Evolutionary conservation across 2,113 vertebrate species (phyloP).

Genomic region (Hyla sarda): DNA sequence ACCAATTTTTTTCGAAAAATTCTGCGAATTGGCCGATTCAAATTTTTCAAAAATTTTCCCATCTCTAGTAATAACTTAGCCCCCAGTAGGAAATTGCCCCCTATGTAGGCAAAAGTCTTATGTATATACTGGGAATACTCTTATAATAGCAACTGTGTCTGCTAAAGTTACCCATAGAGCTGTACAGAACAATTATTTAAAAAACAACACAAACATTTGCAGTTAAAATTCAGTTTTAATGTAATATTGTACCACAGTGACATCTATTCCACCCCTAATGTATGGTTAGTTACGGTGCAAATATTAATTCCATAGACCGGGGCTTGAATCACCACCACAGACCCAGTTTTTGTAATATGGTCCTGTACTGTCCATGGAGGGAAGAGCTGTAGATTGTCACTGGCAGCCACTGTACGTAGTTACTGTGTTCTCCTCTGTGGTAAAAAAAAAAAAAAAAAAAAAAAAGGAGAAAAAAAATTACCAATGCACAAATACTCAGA

Average conservation of each 20-base stretch:
- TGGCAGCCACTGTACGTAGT: not conserved
- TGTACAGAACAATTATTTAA: too few species aligned
- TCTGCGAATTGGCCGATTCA: too few species aligned
- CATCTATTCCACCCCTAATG: not conserved
- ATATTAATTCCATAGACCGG: not conserved
- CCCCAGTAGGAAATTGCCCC: too few species aligned
- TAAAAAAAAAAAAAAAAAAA: not conserved
- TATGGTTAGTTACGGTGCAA: not conserved
- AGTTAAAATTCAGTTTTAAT: not conserved
- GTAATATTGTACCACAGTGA: not conserved
- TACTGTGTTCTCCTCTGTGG: slow-evolving; percentile 10
- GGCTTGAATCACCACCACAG: not conserved
- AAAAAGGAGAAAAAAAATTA: too few species aligned
- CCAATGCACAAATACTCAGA: not conserved
- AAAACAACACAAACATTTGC: too few species aligned
- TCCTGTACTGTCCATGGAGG: not conserved
- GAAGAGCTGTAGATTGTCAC: not conserved
- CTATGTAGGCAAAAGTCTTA: too few species aligned
- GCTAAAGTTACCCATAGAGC: too few species aligned
- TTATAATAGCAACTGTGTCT: too few species aligned
- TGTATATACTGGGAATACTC: too few species aligned
- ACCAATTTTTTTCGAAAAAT: too few species aligned
- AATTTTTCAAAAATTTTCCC: too few species aligned
- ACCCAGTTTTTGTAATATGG: not conserved
- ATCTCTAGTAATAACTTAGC: too few species aligned